Base-by-base conservation (phyloP, 2,113 vertebrate species). In the Ancistrus triradiatus region DNA sequence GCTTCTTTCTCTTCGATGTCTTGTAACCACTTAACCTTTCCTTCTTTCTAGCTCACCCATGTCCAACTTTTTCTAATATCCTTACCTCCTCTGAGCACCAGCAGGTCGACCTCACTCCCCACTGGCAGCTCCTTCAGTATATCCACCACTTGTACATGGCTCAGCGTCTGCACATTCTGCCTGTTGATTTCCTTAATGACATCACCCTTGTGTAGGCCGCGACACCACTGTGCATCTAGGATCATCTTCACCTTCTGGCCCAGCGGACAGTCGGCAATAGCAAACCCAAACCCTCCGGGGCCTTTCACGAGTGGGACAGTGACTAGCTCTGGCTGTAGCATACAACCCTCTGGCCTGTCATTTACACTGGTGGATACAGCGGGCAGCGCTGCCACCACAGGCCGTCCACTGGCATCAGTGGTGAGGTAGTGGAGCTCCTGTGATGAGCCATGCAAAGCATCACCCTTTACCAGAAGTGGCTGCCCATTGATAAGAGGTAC, bases 231-330 rank as follows among this genome's bases (percentile, higher is more conserved):
- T 18, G 92, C 95, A 22, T 98, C 96, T 81, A 98, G 77, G 80
- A 98, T 97, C 94, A 98, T 98, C 81, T 97, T 98, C 70, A 98
- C 96, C 80, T 98, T 98, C 72, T 98, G 96, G n/a, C 96, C 96
- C 4, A 91, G 83, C 1, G 94, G 91, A 66, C 93, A 94, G 76
- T 98, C 96, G 0, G 96, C 96, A 25, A 99, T 98, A 63, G 95
- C 96, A 64, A 99, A 99, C 17, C 96, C 95, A 46, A 98, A 98
- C 4, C 95, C 96, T 37, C 95, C 95, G 0, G 95, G 96, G 6
- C 95, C 95, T 78, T 99, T 99, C 21, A 95, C 47, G 56, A 99
- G 76, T 14, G 93, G 87, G 61, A 98, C 83, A 61, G 90, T 91
- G 63, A 98, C 90, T 60, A 95, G 84, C 84, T 99, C 95, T 0